Evolutionary conservation across 2,888 invertebrate species (phyloP).

Genomic region (Autographa pulchrina): DNA sequence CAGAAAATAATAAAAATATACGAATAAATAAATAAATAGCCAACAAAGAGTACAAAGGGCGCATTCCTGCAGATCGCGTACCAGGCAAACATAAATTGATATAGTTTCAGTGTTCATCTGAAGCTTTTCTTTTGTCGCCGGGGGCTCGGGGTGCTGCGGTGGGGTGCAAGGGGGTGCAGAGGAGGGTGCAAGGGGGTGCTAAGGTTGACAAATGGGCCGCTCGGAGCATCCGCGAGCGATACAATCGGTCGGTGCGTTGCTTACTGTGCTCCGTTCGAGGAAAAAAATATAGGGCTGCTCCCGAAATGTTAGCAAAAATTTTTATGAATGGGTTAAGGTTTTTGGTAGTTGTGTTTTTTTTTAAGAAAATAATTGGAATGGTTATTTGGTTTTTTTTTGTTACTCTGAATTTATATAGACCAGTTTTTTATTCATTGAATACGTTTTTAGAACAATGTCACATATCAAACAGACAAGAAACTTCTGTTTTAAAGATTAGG

Average conservation of each 20-base stretch:
- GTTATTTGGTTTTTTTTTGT: background rate
- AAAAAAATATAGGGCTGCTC: conserved; percentile 89
- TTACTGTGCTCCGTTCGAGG: conserved; percentile 89
- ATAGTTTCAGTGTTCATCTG: conserved; percentile 82
- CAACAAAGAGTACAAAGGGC: conserved; percentile 26
- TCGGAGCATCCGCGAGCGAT: conserved; percentile 89
- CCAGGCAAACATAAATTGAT: conserved; percentile 75
- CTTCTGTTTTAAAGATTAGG: too few species aligned
- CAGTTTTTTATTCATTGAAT: background rate
- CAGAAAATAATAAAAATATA: background rate
- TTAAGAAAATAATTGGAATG: background rate
- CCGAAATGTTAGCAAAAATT: conserved; percentile 14
- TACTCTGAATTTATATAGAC: background rate
- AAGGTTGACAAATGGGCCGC: conserved; percentile 90
- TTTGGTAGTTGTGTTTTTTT: background rate
- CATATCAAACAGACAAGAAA: too few species aligned
- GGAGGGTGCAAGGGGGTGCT: conserved; percentile 68
- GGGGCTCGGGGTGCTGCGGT: conserved; percentile 58
- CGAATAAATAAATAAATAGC: background rate
- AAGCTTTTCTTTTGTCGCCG: conserved; percentile 82
- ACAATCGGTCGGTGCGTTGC: conserved; percentile 90
- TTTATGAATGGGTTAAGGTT: background rate
- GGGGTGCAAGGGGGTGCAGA: conserved; percentile 61
- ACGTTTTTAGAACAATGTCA: too few species aligned
- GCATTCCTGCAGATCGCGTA: conserved; percentile 55